phyloP scores from a whole-genome alignment of 1,140 invertebrate genomes.

The Archivesica marissinica region DNA sequence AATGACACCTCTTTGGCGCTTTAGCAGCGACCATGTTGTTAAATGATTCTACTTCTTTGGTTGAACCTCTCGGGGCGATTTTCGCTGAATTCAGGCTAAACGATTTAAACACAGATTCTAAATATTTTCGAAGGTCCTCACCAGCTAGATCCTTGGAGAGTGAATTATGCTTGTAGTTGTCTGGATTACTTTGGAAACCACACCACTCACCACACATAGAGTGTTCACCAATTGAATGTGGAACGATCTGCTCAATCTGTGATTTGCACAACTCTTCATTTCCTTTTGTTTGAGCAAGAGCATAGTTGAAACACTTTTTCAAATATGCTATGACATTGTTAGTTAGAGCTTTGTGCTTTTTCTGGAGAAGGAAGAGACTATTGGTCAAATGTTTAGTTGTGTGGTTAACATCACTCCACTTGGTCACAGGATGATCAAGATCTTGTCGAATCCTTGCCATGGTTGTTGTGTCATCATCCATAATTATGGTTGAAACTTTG shows the following conservation, averaged over 20 bases:
- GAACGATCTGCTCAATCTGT: neutral
- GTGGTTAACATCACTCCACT: slow-evolving; percentile 39
- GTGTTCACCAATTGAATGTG: no score
- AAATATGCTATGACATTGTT: slow-evolving; percentile 24
- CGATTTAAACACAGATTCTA: no score
- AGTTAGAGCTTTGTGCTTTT: slow-evolving; percentile 29
- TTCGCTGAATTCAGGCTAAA: no score
- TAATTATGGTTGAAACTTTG: no score
- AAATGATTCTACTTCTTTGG: neutral
- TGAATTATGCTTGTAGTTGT: no score
- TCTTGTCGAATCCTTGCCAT: no score
- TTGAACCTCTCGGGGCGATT: no score
- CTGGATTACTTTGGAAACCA: slow-evolving; percentile 14
- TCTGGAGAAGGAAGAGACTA: slow-evolving; percentile 33
- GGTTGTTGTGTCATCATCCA: no score
- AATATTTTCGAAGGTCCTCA: no score
- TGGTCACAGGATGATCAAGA: no score
- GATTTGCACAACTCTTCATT: neutral
- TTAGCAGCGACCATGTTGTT: slow-evolving; percentile 32
- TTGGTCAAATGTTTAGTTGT: slow-evolving; percentile 34
- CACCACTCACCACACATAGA: neutral
- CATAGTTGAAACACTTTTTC: slow-evolving; percentile 40
- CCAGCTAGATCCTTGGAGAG: no score
- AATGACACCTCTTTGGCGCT: slow-evolving; percentile 38
- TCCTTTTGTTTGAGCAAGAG: slow-evolving; percentile 23